A percentile compares a stretch with the other conserved stretches of the same genome.
Evolutionary conservation across 2,113 vertebrate genomes (phyloP).

Genomic region (Pao palembangensis): DNA sequence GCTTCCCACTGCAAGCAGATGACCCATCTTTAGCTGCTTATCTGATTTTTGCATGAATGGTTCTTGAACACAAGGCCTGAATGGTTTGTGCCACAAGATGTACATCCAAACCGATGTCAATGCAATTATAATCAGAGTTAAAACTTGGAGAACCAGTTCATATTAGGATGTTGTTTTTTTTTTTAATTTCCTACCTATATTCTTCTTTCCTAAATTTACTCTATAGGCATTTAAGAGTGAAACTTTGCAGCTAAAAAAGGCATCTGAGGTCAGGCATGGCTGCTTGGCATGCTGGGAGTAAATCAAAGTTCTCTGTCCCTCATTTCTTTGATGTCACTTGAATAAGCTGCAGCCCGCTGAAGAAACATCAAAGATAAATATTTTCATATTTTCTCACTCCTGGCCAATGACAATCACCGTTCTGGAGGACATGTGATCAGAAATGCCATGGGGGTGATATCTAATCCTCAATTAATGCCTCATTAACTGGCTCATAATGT

Average conservation of each 20-base stretch:
- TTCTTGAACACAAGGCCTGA: not conserved
- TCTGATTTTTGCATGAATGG: conserved; percentile 2
- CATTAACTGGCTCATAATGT: conserved; percentile 42
- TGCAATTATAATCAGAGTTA: no score
- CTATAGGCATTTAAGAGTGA: not conserved
- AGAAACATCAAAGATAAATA: conserved; percentile 53
- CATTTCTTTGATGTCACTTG: conserved; percentile 63
- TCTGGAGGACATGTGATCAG: conserved; percentile 29
- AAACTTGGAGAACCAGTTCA: no score
- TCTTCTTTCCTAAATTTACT: no score
- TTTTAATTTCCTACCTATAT: no score
- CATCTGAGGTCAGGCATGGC: conserved; percentile 21
- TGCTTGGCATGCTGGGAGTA: conserved; percentile 42
- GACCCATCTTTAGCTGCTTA: conserved; percentile 10
- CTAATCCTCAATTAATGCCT: conserved; percentile 39
- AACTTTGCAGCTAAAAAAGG: conserved; percentile 25
- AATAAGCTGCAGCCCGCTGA: conserved; percentile 53
- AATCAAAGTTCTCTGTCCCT: conserved; percentile 43
- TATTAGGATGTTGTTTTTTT: no score
- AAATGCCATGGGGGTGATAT: conserved; percentile 25
- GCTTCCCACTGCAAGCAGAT: conserved; percentile 15
- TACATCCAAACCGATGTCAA: no score
- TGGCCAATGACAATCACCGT: conserved; percentile 9
- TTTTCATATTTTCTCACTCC: not conserved
- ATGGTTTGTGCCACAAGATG: not conserved